Evolutionary conservation across 2,797 vertebrate genomes (phyloP), one percentile per base, ranked within the genome.

Genomic region (Bovichtus variegatus): DNA sequence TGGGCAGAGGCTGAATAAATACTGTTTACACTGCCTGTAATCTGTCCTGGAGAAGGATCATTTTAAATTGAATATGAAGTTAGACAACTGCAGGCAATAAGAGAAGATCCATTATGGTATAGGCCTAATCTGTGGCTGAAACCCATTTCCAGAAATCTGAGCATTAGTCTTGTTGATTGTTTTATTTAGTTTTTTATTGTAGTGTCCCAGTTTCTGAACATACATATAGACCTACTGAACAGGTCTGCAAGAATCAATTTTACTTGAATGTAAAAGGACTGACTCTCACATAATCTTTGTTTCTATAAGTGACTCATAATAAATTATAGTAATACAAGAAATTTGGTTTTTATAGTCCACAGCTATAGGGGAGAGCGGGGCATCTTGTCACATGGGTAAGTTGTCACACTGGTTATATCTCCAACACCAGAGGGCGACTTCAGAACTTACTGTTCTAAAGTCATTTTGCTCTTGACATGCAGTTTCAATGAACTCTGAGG

Each of bases 1-100:
- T 87, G 84, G 54, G 34, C 76, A 78, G 44, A 72, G 51, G 50
- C 61, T 18, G 19, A 53, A 47, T 49, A 53, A 61, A 81, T 36
- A 46, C 34, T 68, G 44, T 61, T 73, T 44, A 67, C 57, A 78
- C 47, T 55, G 49, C 11, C 54, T 65, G 31, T 38, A 58, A 63
- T 66, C 29, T 55, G 11, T 65, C 50, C 55, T 50, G 61, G 12
- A 36, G 44, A 74, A 18, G 23, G 57, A 44, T 61, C 13, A 21
- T 60, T 62, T 67, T 11, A n/a, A 40, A 60, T 59, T 65, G 1
- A 65, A 69, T 38, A n/a, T 70, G 12, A 59, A 54, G 40, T 44
- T 60, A 13, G 23, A 51, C 47, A 73, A 47, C 31, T 34, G 27
- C 7, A n/a, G 21, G 31, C 31, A 68, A 36, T 38, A 29, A 60